Evolutionary conservation across 2,113 vertebrate genomes (phyloP), one percentile per base, ranked within the genome.

Genomic region (Elachura formosa): DNA sequence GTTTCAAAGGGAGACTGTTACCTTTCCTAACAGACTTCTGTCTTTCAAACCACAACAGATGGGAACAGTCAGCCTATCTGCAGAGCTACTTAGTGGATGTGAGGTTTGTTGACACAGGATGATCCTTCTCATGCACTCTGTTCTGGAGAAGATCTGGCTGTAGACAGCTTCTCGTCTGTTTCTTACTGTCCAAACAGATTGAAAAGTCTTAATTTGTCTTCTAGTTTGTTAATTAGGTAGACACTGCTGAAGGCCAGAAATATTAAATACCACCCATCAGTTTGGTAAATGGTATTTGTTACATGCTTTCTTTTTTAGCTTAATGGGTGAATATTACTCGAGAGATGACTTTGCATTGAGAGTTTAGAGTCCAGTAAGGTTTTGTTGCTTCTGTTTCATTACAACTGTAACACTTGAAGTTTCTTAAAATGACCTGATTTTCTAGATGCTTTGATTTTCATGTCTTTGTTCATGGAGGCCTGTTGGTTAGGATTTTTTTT

Each of bases 91-190:
- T 12, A 1, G 46, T 52, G 40, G 58, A 38, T 67, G 51, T 61
- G 52, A 41, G 23, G 17, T 45, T 61, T 6, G 13, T 10, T 66
- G 46, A 28, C 8, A 18, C 0, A 1, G 14, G 14, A 4, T 56
- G 63, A 18, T 24, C 0, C 0, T 45, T 81, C 51, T 51, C 0
- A 1, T 48, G 25, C 9, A 2, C 36, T 51, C 74, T 51, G 21
- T 3, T 73, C 29, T n/a, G 24, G 74, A 45, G 55, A 59, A 33
- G 40, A 15, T 55, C 26, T 28, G 31, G 18, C 41, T 84, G 1
- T 21, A 48, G 51, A 34, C 19, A 25, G 17, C 23, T 63, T 34
- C 45, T 25, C 48, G n/a, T 21, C 36, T 55, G 21, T 61, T 73
- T 33, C 36, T 63, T 92, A 40, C 55, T 4, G 0, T 69, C n/a